A percentile compares a stretch with the other conserved stretches of the same genome.
These are phyloP conservation scores for Coracias cyanogaster DNA, from an alignment of 2,797 vertebrate species.

Conservation along the genomic window DNA sequence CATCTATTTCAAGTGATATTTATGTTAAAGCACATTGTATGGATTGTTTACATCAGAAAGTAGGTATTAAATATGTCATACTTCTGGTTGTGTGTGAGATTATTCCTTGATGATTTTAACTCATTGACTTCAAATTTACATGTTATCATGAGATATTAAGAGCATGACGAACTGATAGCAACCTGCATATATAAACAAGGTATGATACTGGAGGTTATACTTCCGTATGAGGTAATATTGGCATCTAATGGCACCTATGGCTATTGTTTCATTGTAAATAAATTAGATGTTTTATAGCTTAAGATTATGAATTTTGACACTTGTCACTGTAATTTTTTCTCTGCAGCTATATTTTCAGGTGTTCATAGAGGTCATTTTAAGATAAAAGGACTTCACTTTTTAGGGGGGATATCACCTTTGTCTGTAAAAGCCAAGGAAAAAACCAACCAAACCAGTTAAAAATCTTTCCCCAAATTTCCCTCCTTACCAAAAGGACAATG, in stretches of 20 bases:
- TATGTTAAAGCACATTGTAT: neutral
- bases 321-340: neutral
- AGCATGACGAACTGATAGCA: neutral
- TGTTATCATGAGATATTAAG: neutral
- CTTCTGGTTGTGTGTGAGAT: neutral
- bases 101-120: neutral
- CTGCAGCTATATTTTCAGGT: neutral
- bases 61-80: neutral
- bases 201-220: neutral
- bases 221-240: neutral
- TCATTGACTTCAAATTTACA: neutral
- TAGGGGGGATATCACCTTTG: neutral
- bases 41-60: neutral
- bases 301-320: neutral
- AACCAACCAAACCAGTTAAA: neutral
- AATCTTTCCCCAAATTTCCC: neutral
- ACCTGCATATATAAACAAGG: neutral
- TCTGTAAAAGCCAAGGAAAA: neutral
- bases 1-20: neutral
- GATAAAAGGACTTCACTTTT: neutral
- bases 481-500: neutral
- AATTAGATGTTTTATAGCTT: neutral
- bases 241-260: neutral
- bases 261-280: neutral
- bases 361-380: neutral